Evolutionary conservation across 2,113 vertebrate genomes (phyloP), one percentile per base, ranked within the genome.

Genomic region (Mesembrinibis cayennensis): DNA sequence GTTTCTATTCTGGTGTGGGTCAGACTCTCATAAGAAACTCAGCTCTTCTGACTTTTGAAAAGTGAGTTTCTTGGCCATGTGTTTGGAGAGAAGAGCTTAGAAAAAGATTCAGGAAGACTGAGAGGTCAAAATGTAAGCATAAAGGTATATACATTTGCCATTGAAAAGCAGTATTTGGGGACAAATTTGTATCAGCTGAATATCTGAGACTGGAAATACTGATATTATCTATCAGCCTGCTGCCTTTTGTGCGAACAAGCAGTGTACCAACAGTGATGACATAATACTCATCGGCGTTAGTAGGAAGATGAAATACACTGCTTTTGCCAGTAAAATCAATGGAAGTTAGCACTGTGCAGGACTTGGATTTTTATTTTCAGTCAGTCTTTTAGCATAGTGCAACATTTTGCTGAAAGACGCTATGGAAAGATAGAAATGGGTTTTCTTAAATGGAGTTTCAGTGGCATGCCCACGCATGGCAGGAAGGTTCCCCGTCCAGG

Each of bases 381-480:
- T 20, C 23, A 10, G 9, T 14, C 58, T 53, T 92, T 56, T 3
- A 65, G 22, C 66, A 36, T 2, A 19, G 32, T 10, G 15, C 20
- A 49, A 42, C 7, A 16, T 25, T 56, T 69, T 63, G 19, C 72
- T 72, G 53, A 19, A 44, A 55, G 5, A 16, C 2, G 1, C 32
- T 7, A 10, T 7, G 11, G 38, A 44, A 79, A 71, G 34, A 16
- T 2, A n/a, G 42, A 80, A 26, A 17, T 13, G 11, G 5, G 9
- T 10, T 59, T 72, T 58, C 49, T 61, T 9, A 87, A 67, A 23
- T 12, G 0, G 1, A 45, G 36, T 50, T 49, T 38, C 9, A 9
- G 36, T 32, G 52, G 26, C 45, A 8, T 8, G 22, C 34, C 29
- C 29, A 27, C 3, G 0, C 7, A 2, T 3, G 16, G 4, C 2